Evolutionary conservation across 2,797 vertebrate species (phyloP), one percentile per base, ranked within the genome.

Genomic region (Neosalanx taihuensis): DNA sequence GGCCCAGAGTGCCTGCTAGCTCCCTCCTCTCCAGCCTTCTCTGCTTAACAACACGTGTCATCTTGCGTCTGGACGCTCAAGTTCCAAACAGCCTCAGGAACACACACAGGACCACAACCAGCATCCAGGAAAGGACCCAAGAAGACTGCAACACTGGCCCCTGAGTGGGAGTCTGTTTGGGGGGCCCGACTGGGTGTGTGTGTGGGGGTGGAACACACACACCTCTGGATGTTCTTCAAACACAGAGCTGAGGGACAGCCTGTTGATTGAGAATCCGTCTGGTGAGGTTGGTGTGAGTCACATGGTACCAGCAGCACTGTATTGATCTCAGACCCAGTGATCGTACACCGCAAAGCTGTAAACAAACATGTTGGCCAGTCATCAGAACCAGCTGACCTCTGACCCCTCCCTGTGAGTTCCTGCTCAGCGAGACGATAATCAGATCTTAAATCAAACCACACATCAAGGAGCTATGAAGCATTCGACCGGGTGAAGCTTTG

Each of bases 371-470:
- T 90, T 92, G 91, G 91, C 90, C 89, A 87, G 85, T 88, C 85
- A 91, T 92, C 90, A 93, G 91, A 93, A 89, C 76, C 75, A 67
- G 58, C 72, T 83, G 85, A 89, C 86, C 88, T 85, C 79, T 72
- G 79, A 79, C 84, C 85, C 85, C 84, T 85, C 83, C 87, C 90
- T 88, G 81, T 86, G 86, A 90, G 85, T 89, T 87, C 91, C 71
- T 84, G 72, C 81, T 69, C 83, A 86, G 85, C 91, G 89, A 90
- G 83, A 92, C 90, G 91, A 86, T 92, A 92, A 92, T 92, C 88
- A 89, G 85, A 82, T 89, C 89, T 91, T 87, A 92, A 92, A 91
- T 90, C 89, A 90, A 90, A 85, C 81, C 84, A 77, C n/a, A 87
- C 87, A 91, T 91, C 84, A 90, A 90, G 86, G 74, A 90, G 84